Conservation (phyloP, 2,888 invertebrate species). For the Itoplectis maculator region DNA sequence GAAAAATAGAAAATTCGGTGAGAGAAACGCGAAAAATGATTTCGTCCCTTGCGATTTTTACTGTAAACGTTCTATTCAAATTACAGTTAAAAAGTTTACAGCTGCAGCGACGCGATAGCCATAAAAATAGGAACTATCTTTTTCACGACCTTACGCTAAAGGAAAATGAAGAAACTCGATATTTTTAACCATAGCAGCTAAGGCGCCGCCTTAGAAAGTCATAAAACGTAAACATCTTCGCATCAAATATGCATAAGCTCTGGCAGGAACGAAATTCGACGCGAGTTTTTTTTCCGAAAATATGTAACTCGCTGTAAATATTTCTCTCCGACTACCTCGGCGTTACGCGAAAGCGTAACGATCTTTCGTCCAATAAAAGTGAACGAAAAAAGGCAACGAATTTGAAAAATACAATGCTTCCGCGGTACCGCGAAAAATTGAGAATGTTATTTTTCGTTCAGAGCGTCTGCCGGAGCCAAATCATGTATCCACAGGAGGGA, state of each 20-base stretch:
- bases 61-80: too few species aligned
- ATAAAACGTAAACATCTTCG: not conserved
- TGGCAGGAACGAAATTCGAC: not conserved
- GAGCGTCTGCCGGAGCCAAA: constrained; percentile 17
- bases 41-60: too few species aligned
- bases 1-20: too few species aligned
- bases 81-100: too few species aligned
- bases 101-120: too few species aligned
- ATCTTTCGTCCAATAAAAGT: not conserved
- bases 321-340: not conserved
- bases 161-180: too few species aligned
- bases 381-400: not conserved
- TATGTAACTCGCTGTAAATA: not conserved
- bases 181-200: too few species aligned
- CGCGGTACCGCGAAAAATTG: not conserved
- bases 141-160: not conserved
- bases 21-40: not conserved
- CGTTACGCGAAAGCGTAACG: not conserved
- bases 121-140: too few species aligned
- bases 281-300: not conserved
- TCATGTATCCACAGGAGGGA: constrained; percentile 18
- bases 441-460: constrained; percentile 28
- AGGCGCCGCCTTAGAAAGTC: too few species aligned
- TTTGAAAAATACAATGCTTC: not conserved
- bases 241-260: not conserved